Percentiles rank a stretch among this genome's conserved stretches.
These are phyloP conservation scores for Geotrypetes seraphini DNA, from an alignment of 2,797 vertebrate species.

Conservation along the genomic window DNA sequence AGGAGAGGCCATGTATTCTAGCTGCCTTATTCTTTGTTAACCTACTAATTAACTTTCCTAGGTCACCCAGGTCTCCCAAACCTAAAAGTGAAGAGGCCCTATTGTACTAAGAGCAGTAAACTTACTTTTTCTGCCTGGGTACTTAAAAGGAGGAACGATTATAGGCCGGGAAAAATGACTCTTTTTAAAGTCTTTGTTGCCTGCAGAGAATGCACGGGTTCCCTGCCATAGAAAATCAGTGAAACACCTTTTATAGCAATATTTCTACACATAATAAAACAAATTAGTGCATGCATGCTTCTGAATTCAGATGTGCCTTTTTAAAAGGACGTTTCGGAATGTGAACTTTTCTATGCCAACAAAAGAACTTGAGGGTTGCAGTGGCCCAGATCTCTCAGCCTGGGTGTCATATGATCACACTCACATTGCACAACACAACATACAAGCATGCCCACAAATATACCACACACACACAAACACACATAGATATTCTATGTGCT, in stretches of 20 bases:
- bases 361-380: conserved; percentile 41
- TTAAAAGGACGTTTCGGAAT: conserved; percentile 38
- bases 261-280: conserved; percentile 66
- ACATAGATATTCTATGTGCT: conserved; percentile 15
- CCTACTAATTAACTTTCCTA: conserved; percentile 99
- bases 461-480: background rate
- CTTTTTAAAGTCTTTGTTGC: conserved; percentile 97
- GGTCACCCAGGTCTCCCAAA: conserved; percentile 99
- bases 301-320: conserved; percentile 50
- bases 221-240: conserved; percentile 74
- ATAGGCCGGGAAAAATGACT: conserved; percentile 97
- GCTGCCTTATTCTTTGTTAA: conserved; percentile 98
- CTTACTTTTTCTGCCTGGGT: conserved; percentile 96
- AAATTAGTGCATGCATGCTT: conserved; percentile 59
- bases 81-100: conserved; percentile 99
- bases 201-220: conserved; percentile 85
- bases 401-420: conserved; percentile 23
- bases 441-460: background rate
- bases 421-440: conserved; percentile 10
- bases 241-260: conserved; percentile 68
- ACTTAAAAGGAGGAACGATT: conserved; percentile 98
- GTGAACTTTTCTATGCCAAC: conserved; percentile 36
- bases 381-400: conserved; percentile 34
- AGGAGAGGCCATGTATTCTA: conserved; percentile 98
- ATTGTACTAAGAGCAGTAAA: conserved; percentile 97